phyloP scores from a whole-genome alignment of 2,797 vertebrate genomes.

The Acropternis orthonyx region DNA sequence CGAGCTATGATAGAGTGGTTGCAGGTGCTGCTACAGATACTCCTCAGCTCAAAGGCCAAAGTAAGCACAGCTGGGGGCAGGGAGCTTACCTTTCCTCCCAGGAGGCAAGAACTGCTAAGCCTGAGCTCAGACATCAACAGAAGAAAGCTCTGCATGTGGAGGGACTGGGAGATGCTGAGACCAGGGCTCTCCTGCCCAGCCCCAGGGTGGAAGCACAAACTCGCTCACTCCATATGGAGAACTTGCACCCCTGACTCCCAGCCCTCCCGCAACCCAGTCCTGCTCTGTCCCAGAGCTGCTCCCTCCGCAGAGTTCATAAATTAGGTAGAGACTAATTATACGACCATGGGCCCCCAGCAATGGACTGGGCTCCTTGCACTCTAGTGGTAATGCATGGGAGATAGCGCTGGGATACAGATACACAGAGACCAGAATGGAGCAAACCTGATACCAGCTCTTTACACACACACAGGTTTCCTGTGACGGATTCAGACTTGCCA shows the following conservation, averaged over 20 bases:
- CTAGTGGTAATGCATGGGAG: background rate
- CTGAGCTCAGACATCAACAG: rapidly evolving
- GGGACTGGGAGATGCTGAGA: background rate
- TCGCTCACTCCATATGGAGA: background rate
- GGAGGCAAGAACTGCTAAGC: background rate
- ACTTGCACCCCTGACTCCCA: background rate
- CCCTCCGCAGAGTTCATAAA: background rate
- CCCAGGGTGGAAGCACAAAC: background rate
- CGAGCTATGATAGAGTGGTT: background rate
- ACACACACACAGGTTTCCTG: background rate
- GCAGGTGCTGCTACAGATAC: background rate
- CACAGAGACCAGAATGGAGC: background rate
- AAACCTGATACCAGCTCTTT: background rate
- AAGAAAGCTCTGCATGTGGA: background rate
- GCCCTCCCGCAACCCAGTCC: background rate
- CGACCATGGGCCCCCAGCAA: rapidly evolving
- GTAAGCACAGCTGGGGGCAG: background rate
- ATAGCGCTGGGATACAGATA: background rate
- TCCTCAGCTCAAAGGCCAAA: background rate
- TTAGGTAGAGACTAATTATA: background rate
- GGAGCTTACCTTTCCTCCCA: background rate
- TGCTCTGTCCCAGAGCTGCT: background rate
- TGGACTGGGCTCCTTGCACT: rapidly evolving
- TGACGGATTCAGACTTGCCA: rapidly evolving
- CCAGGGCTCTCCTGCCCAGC: background rate